Conservation (phyloP, 2,113 vertebrate species). For the Tachycineta bicolor region DNA sequence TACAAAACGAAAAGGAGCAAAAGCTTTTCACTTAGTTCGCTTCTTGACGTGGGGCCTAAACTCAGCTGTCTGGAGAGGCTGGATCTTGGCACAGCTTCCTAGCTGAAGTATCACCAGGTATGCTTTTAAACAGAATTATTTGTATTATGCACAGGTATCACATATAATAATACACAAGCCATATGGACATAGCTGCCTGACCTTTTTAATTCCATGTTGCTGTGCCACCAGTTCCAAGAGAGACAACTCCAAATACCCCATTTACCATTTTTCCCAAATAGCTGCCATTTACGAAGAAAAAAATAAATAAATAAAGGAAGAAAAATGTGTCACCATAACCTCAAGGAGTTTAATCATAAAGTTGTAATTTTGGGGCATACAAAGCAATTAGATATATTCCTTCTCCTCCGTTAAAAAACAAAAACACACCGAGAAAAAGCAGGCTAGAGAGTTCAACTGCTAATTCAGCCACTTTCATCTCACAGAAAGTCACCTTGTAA, state of each 20-base stretch:
- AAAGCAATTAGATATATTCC: background rate
- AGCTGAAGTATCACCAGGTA: background rate
- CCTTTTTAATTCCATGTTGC: background rate
- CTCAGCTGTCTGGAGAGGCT: background rate
- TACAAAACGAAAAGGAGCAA: background rate
- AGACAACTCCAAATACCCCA: background rate
- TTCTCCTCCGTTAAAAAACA: background rate
- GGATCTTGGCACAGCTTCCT: background rate
- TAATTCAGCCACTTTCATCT: background rate
- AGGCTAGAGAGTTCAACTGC: background rate
- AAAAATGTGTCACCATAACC: background rate
- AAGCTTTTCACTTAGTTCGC: background rate
- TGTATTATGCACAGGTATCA: background rate
- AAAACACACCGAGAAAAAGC: background rate
- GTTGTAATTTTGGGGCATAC: background rate
- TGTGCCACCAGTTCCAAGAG: background rate
- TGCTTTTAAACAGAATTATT: background rate
- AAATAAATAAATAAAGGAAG: background rate
- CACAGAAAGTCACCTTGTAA: background rate
- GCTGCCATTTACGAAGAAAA: background rate
- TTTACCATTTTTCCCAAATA: background rate
- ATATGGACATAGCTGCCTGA: background rate
- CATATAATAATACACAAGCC: background rate
- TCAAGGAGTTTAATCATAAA: background rate
- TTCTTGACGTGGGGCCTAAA: background rate